Base-by-base conservation (phyloP, 2,113 vertebrate genomes). In the Gasterosteus nipponicus region DNA sequence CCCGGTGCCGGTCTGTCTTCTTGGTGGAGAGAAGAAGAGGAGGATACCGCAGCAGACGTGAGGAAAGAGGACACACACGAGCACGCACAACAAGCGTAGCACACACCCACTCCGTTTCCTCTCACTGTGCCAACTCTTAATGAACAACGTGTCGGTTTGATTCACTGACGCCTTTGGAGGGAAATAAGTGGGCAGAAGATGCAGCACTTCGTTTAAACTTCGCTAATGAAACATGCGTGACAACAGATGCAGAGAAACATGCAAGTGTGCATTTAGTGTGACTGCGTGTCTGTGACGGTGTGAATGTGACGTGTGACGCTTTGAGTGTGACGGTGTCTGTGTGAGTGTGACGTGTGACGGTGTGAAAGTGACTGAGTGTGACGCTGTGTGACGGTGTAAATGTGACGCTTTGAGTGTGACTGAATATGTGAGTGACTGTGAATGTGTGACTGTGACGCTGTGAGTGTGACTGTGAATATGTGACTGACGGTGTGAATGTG, bases 21-120 rank as follows among this genome's bases (percentile, higher is more conserved):
- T 63, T 26, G 61, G 66, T 31, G 5, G 47, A 49, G 29, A 66
- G 70, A 78, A 62, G 38, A 69, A 57, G 22, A 83, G 83, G 78
- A 75, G 8, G 86, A 81, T 15, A 31, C 53, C 14, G 10, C 11
- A 14, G 10, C 66, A 53, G 76, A 81, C 53, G 19, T 2, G 16
- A 66, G 69, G 69, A 69, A 60, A 42, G 66, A 66, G 53, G 65
- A 84, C 51, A 54, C 51, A 54, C 22, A 54, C 51, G 26, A 8
- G 26, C 51, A 83, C 69, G 53, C 77, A 73, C 82, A 89, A 81
- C 85, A 91, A 87, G 87, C 86, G 81, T 59, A n/a, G 2, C 61
- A 19, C 61, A 70, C 57, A 2, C 57, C 35, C 26, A 33, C 5
- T 42, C 57, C 70, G 44, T 51, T 56, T 78, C 41, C 47, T 4